Evolutionary conservation across 2,113 vertebrate genomes (phyloP), one percentile per base, ranked within the genome.

Genomic region (Trinectes maculatus): DNA sequence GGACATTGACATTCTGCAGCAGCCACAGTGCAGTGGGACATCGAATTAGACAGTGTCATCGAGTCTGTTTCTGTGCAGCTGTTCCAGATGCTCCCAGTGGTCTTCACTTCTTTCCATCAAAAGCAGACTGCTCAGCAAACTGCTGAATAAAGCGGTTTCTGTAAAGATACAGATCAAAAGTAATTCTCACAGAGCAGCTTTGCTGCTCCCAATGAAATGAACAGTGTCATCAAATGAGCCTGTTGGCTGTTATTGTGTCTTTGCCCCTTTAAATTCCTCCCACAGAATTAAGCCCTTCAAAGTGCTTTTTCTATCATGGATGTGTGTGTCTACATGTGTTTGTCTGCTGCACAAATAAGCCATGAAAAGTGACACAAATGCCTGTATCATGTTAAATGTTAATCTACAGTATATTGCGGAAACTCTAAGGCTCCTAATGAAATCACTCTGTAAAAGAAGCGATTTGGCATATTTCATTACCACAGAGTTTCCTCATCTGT

Each of bases 161-260:
- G 43, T 61, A 26, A 18, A 58, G 62, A 77, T 65, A 49, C 36
- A 74, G 56, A 85, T 72, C 55, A 69, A 54, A 65, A 42, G 29
- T 39, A 59, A 79, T 78, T 63, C 62, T 54, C 22, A 4, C 26
- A 37, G 51, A 19, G 43, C 46, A 1, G 68, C 64, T 13, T 31
- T 29, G 16, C 39, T 64, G 28, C 34, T 67, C 29, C 52, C 26
- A 67, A 52, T 68, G 72, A 77, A 67, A 51, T 29, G 36, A 86
- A 61, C 54, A 22, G 19, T 58, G 61, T 44, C 65, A 77, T 83
- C 57, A 63, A 68, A 86, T 84, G 67, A 82, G 57, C 15, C 5
- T 71, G 77, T 76, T 82, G 74, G 67, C 68, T 61, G 43, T 57
- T 74, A 63, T 29, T 79, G 62, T 70, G 22, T 61, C 24, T 77